Base-by-base conservation (phyloP, 2,797 vertebrate genomes). In the Galago senegalensis region DNA sequence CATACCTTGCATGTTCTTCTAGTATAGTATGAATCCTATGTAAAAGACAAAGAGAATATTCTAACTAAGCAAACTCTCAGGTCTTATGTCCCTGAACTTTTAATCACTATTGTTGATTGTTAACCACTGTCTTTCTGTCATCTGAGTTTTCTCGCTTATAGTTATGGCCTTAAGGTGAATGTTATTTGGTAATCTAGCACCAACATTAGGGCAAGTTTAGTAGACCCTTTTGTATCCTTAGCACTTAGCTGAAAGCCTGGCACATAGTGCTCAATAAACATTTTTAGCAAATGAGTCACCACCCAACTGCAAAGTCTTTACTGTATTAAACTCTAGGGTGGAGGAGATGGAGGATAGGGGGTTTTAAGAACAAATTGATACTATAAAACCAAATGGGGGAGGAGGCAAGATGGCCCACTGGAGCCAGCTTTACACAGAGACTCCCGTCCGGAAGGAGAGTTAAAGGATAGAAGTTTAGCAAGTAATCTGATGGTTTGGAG, bases 251-350 rank as follows among this genome's bases (percentile, higher is more conserved):
- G 14, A 65, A 27, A 40, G n/a, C 37, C 70, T 96, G 58, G 17
- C 27, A 49, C 20, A 65, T 25, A 58, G 14, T 46, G 60, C 18
- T 65, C 65, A 84, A 11, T 79, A 86, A 83, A 60, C 80, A 60
- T 53, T 93, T 80, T 92, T 92, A 72, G 60, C 6, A 13, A 94
- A 56, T 76, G 43, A 81, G 11, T 97, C 87, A 60, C 16, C 13
- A 60, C 29, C 5, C 31, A 92, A 31, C 75, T 91, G 27, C 31
- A 96, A 95, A 79, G 25, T 2, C 34, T 92, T 91, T 43, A n/a
- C 27, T 80, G 2, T 67, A 3, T 79, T 40, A 72, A 87, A 14
- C 14, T 67, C 37, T n/a, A 81, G 13, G 13, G 29, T 80, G 3
- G 73, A 60, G 13, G 17, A 77, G 69, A 37, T 73, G 46, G 65